phyloP scores from a whole-genome alignment of 2,888 invertebrate genomes.

The Kryphioiulus occultus region DNA sequence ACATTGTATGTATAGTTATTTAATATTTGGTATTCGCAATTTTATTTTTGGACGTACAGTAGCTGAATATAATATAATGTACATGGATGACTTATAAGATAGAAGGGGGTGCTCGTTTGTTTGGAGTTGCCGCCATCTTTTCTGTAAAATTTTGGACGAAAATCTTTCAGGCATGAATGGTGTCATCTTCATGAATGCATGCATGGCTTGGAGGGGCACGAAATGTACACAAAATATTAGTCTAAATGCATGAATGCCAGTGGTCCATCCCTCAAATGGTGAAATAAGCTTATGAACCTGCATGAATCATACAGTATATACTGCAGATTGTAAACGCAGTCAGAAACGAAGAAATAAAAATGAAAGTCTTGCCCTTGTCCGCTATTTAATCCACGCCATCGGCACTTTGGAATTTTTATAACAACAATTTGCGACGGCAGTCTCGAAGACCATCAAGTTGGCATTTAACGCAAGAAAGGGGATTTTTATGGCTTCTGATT shows the following conservation, averaged over 20 bases:
- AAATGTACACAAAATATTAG: not conserved
- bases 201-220: not conserved
- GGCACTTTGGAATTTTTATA: not conserved
- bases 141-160: not conserved
- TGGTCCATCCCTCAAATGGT: not conserved
- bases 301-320: not conserved
- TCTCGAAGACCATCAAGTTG: not conserved
- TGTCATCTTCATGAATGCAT: not conserved
- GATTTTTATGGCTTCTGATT: conserved; percentile 21
- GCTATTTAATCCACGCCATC: not conserved
- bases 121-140: not conserved
- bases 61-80: no score
- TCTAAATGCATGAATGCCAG: not conserved
- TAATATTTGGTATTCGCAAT: no score
- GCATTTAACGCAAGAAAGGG: not conserved
- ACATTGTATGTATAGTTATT: no score
- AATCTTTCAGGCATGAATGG: conserved; percentile 4
- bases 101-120: not conserved
- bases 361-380: conserved; percentile 1
- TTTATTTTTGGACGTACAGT: no score
- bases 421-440: not conserved
- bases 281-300: not conserved
- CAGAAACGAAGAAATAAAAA: not conserved
- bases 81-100: not conserved
- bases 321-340: no score